Evolutionary conservation across 2,888 invertebrate genomes (phyloP), one percentile per base, ranked within the genome.

Genomic region (Drosophila mercatorum): DNA sequence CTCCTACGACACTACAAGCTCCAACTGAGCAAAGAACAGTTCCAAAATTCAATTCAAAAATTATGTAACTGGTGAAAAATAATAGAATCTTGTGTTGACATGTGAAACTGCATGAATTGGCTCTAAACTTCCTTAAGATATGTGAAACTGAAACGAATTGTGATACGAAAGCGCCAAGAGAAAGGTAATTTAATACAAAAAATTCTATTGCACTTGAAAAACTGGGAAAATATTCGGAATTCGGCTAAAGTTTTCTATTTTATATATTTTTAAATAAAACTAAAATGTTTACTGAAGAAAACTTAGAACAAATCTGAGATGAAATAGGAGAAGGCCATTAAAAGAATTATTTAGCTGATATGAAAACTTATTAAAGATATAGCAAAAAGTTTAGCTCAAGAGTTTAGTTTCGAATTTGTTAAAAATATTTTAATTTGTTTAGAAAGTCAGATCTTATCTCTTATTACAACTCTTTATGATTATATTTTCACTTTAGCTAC

Each of bases 21-120:
- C 22, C 7, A 17, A 40, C 40, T 56, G 51, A 34, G 5, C 22
- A 44, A 38, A 6, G 26, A 52, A 44, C 8, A 38, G 8, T 36
- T 56, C 28, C 26, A 61, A 65, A 69, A 49, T 41, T 34, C 22
- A 56, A 41, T 53, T 41, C 47, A 40, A 43, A 26, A 3, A 62
- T 71, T 80, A 80, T 71, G 52, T 77, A 80, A 80, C 60, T 53
- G 40, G 62, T 60, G 62, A 0, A 55, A 49, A 56, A 46, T 49
- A 43, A 11, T 47, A 10, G 5, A 40, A 41, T 51, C 7, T 63
- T 47, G 47, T 65, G 53, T 22, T 55, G 5, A 44, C 55, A 67
- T 52, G 69, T 75, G 68, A 71, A 52, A 3, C 31, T 14, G 26
- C 28, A 11, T 14, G 44, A 44, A 79, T 75, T 79, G 75, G 75